Percentiles rank a stretch among this genome's conserved stretches.
Evolutionary conservation across 2,888 invertebrate genomes (phyloP).

Genomic region (Acanthosoma haemorrhoidale): DNA sequence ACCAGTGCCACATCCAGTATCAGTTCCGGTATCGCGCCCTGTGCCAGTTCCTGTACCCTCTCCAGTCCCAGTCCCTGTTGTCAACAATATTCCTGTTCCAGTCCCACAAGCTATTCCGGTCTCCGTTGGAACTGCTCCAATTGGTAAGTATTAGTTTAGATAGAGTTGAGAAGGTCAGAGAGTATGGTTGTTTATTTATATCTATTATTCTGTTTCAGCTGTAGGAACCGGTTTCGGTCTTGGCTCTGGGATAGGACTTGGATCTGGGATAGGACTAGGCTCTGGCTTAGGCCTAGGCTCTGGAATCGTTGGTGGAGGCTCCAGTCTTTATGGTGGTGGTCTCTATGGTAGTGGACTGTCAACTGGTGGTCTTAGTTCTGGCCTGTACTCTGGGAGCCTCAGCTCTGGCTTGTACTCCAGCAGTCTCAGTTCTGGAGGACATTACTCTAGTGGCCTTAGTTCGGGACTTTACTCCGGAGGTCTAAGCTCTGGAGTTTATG

Average conservation of each 20-base stretch:
- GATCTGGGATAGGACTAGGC: slow-evolving; percentile 7
- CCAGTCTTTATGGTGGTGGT: background rate
- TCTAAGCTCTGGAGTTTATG: background rate
- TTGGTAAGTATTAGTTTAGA: slow-evolving; percentile 44
- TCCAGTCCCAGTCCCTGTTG: slow-evolving; percentile 44
- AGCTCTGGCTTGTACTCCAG: background rate
- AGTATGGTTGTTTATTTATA: background rate
- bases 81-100: slow-evolving; percentile 44
- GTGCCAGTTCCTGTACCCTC: slow-evolving; percentile 46
- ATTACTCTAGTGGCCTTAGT: background rate
- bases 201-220: background rate
- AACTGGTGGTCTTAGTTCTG: background rate
- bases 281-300: background rate
- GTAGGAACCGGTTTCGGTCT: background rate
- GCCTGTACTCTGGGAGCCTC: background rate
- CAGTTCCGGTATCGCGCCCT: slow-evolving; percentile 47
- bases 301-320: background rate
- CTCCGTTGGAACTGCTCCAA: background rate
- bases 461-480: background rate
- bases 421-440: background rate
- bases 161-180: slow-evolving; percentile 42
- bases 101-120: slow-evolving; percentile 23
- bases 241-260: slow-evolving; percentile 9
- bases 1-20: slow-evolving; percentile 53
- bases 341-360: background rate